These are phyloP conservation scores for Urocynchramus pylzowi DNA, from an alignment of 2,113 vertebrate genomes.

Conservation along the genomic window DNA sequence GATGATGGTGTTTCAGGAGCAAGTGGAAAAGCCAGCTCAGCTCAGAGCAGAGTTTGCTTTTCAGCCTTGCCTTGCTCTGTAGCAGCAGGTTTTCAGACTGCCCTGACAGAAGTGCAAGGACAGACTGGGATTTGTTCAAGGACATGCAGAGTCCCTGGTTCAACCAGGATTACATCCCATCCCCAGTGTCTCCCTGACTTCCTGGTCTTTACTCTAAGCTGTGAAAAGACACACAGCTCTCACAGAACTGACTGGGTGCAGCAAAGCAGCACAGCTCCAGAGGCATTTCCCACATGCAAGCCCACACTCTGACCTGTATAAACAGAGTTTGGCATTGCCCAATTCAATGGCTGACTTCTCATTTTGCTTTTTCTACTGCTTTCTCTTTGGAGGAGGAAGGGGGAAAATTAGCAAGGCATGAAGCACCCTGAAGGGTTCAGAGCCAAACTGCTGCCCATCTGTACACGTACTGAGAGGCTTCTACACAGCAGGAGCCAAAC, in stretches of 20 bases:
- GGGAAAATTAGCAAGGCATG: not conserved
- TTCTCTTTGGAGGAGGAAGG: not conserved
- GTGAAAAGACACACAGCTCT: not conserved
- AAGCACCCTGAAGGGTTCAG: not conserved
- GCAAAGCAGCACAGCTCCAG: not conserved
- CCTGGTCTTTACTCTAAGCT: not conserved
- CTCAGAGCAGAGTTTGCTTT: not conserved
- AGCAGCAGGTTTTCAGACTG: not conserved
- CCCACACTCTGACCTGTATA: not conserved
- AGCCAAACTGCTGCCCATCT: not conserved
- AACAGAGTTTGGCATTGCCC: not conserved
- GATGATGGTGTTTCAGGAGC: not conserved
- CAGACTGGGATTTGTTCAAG: slow-evolving; percentile 28
- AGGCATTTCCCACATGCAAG: not conserved
- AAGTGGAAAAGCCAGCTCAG: not conserved
- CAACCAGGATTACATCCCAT: not conserved
- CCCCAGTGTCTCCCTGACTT: not conserved
- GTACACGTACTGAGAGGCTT: not conserved
- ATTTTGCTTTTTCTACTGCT: not conserved
- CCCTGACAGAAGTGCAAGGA: not conserved
- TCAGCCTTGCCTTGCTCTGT: not conserved
- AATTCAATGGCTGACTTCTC: not conserved
- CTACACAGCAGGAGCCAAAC: not conserved
- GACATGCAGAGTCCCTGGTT: not conserved
- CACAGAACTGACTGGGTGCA: not conserved